Percentiles rank a stretch among this genome's conserved stretches.
These are phyloP conservation scores for Cryptotis parvus DNA, from an alignment of 2,113 vertebrate genomes.

Conservation along the genomic window DNA sequence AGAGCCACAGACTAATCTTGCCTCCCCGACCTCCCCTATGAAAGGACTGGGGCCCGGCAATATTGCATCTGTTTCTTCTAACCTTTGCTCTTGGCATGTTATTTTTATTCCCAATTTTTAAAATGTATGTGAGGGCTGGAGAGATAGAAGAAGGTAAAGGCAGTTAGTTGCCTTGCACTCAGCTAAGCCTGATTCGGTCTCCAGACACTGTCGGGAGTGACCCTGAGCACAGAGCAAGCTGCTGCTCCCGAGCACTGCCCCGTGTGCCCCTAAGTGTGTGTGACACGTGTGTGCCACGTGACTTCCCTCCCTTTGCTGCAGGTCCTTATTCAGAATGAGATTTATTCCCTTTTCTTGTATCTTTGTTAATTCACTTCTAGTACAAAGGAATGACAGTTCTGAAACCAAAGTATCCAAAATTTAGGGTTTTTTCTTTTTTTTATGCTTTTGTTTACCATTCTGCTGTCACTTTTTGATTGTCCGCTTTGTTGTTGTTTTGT, in stretches of 20 bases:
- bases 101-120: conserved; percentile 83
- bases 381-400: conserved; percentile 65
- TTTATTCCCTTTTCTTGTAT: conserved; percentile 80
- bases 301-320: conserved; percentile 84
- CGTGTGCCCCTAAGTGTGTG: conserved; percentile 59
- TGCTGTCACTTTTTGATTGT: too few relatives aligned
- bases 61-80: conserved; percentile 87
- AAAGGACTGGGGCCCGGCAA: conserved; percentile 85
- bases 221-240: too few relatives aligned
- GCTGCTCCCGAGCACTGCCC: too few relatives aligned
- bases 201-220: too few relatives aligned
- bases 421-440: too few relatives aligned
- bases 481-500: too few relatives aligned
- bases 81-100: conserved; percentile 91
- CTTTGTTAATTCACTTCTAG: conserved; percentile 80
- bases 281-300: too few relatives aligned
- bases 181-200: too few relatives aligned
- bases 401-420: too few relatives aligned
- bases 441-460: too few relatives aligned
- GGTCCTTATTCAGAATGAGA: conserved; percentile 86
- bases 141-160: too few relatives aligned
- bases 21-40: conserved; percentile 82
- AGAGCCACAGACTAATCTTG: conserved; percentile 90
- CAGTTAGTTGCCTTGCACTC: too few relatives aligned
- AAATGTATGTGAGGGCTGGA: conserved; percentile 46